Conservation (phyloP, 2,113 vertebrate genomes). For the Sylvietta virens region DNA sequence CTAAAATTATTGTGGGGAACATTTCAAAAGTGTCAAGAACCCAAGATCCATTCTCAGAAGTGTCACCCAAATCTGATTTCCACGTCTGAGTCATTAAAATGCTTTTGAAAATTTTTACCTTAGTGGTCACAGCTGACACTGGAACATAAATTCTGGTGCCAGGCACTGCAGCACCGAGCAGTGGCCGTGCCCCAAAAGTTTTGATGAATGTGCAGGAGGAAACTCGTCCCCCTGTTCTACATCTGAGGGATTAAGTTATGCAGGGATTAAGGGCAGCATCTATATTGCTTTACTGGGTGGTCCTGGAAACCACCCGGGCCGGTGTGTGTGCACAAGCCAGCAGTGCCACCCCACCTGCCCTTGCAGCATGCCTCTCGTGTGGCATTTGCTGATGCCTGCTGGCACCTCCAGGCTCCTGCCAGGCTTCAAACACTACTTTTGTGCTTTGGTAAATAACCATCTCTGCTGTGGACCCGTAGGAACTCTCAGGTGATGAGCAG, state of each 20-base stretch:
- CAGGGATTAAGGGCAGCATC: neutral
- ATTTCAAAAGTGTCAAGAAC: conserved; percentile 8
- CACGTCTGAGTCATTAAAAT: neutral
- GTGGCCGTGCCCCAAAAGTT: accelerated
- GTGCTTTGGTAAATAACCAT: neutral
- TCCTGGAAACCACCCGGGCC: neutral
- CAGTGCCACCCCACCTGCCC: neutral
- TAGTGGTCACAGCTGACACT: neutral
- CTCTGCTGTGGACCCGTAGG: neutral
- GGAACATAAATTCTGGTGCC: neutral
- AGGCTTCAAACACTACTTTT: neutral
- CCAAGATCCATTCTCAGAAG: neutral
- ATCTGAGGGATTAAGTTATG: neutral
- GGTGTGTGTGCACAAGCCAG: neutral
- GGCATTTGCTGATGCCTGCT: neutral
- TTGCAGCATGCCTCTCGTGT: accelerated
- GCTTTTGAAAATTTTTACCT: conserved; percentile 8
- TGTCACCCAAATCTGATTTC: neutral
- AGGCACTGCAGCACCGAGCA: neutral
- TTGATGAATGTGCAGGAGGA: neutral
- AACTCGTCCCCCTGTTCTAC: neutral
- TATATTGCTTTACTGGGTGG: neutral
- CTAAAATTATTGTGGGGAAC: conserved; percentile 33
- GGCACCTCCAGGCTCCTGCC: neutral
- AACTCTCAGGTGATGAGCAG: neutral